Percentiles rank a stretch among this genome's conserved stretches.
Evolutionary conservation across 2,888 invertebrate species (phyloP).

Genomic region (Rhagonycha lutea): DNA sequence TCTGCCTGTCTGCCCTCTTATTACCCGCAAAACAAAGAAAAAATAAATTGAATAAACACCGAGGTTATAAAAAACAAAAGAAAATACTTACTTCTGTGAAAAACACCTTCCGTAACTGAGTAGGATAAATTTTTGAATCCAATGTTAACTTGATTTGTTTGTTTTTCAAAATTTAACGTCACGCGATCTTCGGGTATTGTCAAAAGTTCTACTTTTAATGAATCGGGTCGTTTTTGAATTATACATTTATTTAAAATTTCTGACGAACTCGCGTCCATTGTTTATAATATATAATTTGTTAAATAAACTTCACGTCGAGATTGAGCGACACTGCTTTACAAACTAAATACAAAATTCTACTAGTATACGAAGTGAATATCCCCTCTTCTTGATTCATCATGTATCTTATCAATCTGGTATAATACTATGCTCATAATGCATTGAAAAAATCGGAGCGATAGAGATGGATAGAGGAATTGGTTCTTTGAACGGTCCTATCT

Average conservation of each 20-base stretch:
- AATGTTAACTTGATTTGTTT: conserved; percentile 58
- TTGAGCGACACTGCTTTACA: neutral
- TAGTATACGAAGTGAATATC: neutral
- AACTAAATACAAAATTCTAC: neutral
- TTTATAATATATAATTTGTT: neutral
- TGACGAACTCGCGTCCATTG: conserved; percentile 26
- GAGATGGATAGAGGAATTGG: neutral
- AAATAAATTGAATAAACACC: neutral
- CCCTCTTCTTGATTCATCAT: neutral
- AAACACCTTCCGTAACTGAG: conserved; percentile 63
- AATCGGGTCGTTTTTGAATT: conserved; percentile 46
- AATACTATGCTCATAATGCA: neutral
- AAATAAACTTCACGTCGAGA: neutral
- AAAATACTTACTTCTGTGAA: conserved; percentile 59
- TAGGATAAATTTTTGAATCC: conserved; percentile 70
- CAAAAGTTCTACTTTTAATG: conserved; percentile 47
- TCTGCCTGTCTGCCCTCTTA: neutral
- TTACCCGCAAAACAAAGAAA: neutral
- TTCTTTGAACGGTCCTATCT: too few species aligned
- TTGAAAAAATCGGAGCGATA: neutral
- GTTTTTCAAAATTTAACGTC: conserved; percentile 35
- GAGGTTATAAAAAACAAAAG: neutral
- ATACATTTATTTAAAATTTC: conserved; percentile 4
- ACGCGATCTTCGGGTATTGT: conserved; percentile 44
- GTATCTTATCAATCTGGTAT: neutral